Conservation (phyloP, 2,113 vertebrate species). For the Puffinus mauretanicus region DNA sequence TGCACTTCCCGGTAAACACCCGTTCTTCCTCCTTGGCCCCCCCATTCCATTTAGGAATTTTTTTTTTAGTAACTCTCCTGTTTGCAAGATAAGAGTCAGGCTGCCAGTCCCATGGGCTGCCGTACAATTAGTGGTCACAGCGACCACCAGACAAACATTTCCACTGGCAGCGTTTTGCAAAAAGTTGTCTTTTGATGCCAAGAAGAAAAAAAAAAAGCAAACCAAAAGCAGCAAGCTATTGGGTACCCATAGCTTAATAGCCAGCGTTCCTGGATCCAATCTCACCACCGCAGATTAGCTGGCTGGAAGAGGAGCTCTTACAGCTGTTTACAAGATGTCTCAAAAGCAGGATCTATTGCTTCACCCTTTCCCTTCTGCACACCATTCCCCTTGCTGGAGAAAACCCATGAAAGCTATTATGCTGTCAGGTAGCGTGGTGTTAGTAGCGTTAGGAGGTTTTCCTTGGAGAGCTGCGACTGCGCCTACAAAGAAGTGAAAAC, state of each 20-base stretch:
- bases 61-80: background rate
- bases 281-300: conserved; percentile 14
- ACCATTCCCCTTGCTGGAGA: background rate
- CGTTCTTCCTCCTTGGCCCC: background rate
- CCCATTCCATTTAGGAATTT: background rate
- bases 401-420: rapidly evolving
- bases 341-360: background rate
- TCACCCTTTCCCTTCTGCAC: background rate
- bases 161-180: background rate
- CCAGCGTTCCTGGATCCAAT: background rate
- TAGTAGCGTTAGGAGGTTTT: background rate
- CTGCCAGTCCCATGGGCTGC: background rate
- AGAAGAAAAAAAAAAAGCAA: background rate
- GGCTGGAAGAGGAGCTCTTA: conserved; percentile 40
- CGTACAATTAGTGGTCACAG: conserved; percentile 26
- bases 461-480: background rate
- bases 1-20: conserved; percentile 48
- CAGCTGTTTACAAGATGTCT: conserved; percentile 67
- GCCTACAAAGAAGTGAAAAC: background rate
- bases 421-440: rapidly evolving
- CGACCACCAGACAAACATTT: conserved; percentile 45
- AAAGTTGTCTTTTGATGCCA: conserved; percentile 2
- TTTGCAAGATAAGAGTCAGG: conserved; percentile 3
- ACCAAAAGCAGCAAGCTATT: background rate
- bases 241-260: background rate